phyloP scores from a whole-genome alignment of 2,888 invertebrate species.

The Mechanitis mazaeus region DNA sequence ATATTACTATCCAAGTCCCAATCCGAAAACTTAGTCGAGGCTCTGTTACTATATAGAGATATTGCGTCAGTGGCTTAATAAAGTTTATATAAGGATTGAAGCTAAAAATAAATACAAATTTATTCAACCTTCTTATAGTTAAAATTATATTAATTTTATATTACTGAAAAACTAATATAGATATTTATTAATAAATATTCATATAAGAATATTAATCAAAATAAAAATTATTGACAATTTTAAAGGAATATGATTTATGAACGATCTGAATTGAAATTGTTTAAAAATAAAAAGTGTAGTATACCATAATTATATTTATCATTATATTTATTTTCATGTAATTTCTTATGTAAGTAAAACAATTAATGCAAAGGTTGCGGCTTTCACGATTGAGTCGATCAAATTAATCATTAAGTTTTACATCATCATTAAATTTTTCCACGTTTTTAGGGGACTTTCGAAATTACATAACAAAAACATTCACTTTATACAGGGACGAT shows the following conservation, averaged over 20 bases:
- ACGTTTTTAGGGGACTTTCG: constrained; percentile 49
- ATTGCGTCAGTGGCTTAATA: constrained; percentile 9
- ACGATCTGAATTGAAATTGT: no score
- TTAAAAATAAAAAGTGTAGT: no score
- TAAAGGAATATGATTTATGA: no score
- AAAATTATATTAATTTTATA: no score
- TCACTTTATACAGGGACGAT: constrained; percentile 72
- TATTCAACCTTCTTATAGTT: neutral
- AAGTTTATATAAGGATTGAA: neutral
- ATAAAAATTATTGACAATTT: neutral
- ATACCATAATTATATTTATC: no score
- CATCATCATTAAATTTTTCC: constrained; percentile 35
- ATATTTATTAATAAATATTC: no score
- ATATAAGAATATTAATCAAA: no score
- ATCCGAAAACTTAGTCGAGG: constrained; percentile 14
- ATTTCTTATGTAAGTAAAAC: neutral
- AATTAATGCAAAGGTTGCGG: neutral
- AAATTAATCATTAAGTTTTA: constrained; percentile 14
- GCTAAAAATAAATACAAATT: neutral
- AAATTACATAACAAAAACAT: constrained; percentile 66
- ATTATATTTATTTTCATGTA: no score
- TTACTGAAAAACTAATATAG: no score
- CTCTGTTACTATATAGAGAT: constrained; percentile 15
- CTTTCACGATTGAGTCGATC: neutral
- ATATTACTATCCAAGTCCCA: constrained; percentile 7